These are phyloP conservation scores for Ctenopoma multispine DNA, from an alignment of 2,797 vertebrate genomes.

Conservation along the genomic window DNA sequence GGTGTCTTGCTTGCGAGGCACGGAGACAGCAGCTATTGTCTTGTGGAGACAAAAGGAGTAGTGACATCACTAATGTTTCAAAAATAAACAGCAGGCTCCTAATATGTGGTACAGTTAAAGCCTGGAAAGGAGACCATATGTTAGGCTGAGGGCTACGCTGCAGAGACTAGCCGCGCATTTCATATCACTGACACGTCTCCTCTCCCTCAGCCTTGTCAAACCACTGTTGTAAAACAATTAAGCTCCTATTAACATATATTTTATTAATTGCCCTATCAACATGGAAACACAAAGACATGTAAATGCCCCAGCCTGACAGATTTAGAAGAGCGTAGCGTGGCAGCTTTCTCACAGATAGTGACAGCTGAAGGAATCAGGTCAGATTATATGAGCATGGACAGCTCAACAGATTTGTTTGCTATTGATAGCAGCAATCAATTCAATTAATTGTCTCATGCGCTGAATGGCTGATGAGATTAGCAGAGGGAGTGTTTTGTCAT, in stretches of 20 bases:
- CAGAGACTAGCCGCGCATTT: slow-evolving; percentile 70
- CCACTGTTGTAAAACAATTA: slow-evolving; percentile 85
- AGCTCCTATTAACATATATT: slow-evolving; percentile 93
- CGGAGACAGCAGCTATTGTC: slow-evolving; percentile 76
- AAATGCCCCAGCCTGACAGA: slow-evolving; percentile 85
- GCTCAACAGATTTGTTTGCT: slow-evolving; percentile 89
- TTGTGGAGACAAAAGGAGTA: slow-evolving; percentile 82
- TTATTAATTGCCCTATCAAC: slow-evolving; percentile 93
- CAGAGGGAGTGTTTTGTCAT: slow-evolving; percentile 70
- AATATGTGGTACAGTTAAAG: slow-evolving; percentile 77
- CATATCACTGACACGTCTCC: slow-evolving; percentile 75
- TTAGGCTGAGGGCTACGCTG: slow-evolving; percentile 77
- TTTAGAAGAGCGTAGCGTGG: slow-evolving; percentile 87
- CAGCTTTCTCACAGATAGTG: slow-evolving; percentile 93
- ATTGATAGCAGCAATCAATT: slow-evolving; percentile 92
- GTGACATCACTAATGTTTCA: slow-evolving; percentile 80
- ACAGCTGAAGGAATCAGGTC: slow-evolving; percentile 98
- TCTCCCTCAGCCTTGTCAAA: slow-evolving; percentile 78
- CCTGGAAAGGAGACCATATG: slow-evolving; percentile 85
- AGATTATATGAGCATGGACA: slow-evolving; percentile 94
- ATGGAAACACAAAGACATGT: slow-evolving; percentile 77
- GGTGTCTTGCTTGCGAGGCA: slow-evolving; percentile 51
- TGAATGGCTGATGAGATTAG: slow-evolving; percentile 74
- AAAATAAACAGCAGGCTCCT: slow-evolving; percentile 80
- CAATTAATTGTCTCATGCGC: slow-evolving; percentile 72